phyloP scores from a whole-genome alignment of 2,113 vertebrate genomes.

The Lasiurus cinereus region DNA sequence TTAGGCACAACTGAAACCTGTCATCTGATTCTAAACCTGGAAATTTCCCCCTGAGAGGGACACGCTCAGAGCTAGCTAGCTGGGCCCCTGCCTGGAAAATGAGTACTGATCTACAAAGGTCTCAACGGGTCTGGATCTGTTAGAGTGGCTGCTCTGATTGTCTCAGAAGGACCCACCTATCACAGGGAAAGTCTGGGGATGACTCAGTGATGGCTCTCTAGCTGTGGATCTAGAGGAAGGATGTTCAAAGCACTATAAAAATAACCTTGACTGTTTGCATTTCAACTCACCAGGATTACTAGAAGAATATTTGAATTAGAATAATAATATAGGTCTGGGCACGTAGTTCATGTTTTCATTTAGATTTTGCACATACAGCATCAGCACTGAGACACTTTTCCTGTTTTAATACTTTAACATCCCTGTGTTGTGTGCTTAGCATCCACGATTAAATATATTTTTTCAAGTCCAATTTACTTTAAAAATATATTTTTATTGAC shows the following conservation, averaged over 20 bases:
- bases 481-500: no score
- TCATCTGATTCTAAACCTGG: conserved; percentile 14
- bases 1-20: conserved; percentile 21
- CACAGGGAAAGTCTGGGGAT: background rate
- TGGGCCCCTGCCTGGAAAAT: background rate
- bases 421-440: conserved; percentile 35
- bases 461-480: conserved; percentile 37
- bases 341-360: conserved; percentile 58
- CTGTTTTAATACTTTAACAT: conserved; percentile 63
- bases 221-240: background rate
- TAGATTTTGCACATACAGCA: conserved; percentile 58
- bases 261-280: conserved; percentile 63
- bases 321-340: conserved; percentile 56
- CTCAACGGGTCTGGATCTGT: background rate
- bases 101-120: background rate
- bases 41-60: background rate
- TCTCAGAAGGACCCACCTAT: conserved; percentile 30
- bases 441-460: conserved; percentile 8
- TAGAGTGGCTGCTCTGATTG: background rate
- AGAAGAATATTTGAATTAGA: conserved; percentile 54
- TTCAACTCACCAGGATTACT: conserved; percentile 56
- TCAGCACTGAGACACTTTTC: conserved; percentile 52
- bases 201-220: background rate
- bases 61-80: background rate
- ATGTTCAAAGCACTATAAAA: background rate